Percentiles rank a stretch among this genome's conserved stretches.
Evolutionary conservation across 1,140 invertebrate genomes (phyloP).

Genomic region (Eumeta japonica): DNA sequence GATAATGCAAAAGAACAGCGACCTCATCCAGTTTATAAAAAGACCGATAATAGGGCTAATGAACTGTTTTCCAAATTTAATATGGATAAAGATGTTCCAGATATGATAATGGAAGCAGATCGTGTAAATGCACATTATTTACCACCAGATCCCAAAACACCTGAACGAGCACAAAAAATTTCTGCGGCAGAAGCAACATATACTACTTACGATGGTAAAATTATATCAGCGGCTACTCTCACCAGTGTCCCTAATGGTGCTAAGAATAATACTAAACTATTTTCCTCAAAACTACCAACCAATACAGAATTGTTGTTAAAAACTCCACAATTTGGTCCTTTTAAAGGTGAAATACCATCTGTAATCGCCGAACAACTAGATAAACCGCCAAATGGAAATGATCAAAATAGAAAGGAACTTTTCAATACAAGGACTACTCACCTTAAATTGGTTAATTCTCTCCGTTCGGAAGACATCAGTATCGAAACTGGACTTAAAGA

Average conservation of each 20-base stretch:
- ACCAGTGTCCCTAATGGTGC: constrained; percentile 59
- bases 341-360: constrained; percentile 68
- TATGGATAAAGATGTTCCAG: constrained; percentile 42
- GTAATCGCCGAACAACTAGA: constrained; percentile 31
- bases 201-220: constrained; percentile 72
- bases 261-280: constrained; percentile 31
- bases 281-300: constrained; percentile 58
- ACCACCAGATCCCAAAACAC: constrained; percentile 57
- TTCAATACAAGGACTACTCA: constrained; percentile 22
- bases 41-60: constrained; percentile 36
- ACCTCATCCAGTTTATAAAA: constrained; percentile 47
- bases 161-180: constrained; percentile 44
- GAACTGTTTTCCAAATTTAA: constrained; percentile 40
- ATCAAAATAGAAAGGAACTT: constrained; percentile 4
- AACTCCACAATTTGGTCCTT: constrained; percentile 70
- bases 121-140: constrained; percentile 68
- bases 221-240: constrained; percentile 63
- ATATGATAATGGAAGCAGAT: constrained; percentile 69
- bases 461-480: constrained; percentile 15
- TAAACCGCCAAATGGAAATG: too few relatives aligned
- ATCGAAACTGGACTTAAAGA: constrained; percentile 19
- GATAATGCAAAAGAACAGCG: constrained; percentile 50
- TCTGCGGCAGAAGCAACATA: constrained; percentile 55
- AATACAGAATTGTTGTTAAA: constrained; percentile 61
- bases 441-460: constrained; percentile 29